Conservation (phyloP, 2,797 vertebrate species). For the Chiloscyllium punctatum region DNA sequence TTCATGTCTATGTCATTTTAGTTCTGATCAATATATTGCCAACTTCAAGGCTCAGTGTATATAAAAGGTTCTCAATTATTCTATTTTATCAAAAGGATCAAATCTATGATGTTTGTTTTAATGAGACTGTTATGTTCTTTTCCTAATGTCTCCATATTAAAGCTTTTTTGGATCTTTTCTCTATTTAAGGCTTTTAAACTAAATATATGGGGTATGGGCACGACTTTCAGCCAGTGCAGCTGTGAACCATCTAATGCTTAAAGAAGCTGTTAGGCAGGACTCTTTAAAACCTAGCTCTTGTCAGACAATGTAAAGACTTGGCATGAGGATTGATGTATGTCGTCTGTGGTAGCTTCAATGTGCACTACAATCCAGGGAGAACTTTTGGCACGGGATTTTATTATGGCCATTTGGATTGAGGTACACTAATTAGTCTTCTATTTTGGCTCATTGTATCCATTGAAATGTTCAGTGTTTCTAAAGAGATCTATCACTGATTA, state of each 20-base stretch:
- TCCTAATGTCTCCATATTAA: neutral
- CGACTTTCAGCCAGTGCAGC: conserved; percentile 30
- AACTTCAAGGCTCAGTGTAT: neutral
- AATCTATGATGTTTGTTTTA: neutral
- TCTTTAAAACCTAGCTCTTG: conserved; percentile 20
- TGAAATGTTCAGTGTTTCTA: neutral
- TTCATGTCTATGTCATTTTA: neutral
- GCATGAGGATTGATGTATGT: neutral
- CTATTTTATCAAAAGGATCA: neutral
- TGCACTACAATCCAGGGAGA: neutral
- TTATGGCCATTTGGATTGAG: neutral
- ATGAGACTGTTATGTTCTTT: neutral
- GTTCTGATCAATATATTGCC: neutral
- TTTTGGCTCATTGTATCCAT: neutral
- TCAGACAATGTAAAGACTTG: conserved; percentile 30
- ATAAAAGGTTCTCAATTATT: neutral
- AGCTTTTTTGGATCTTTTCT: neutral
- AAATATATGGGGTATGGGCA: neutral
- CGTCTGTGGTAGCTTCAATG: neutral
- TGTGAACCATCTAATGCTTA: conserved; percentile 29
- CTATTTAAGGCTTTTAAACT: conserved; percentile 3
- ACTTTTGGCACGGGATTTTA: conserved; percentile 19
- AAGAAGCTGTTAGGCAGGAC: neutral
- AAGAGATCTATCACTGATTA: neutral
- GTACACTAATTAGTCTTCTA: neutral